These are phyloP conservation scores for Amphipyra berbera DNA, from an alignment of 2,888 invertebrate genomes.

Conservation along the genomic window DNA sequence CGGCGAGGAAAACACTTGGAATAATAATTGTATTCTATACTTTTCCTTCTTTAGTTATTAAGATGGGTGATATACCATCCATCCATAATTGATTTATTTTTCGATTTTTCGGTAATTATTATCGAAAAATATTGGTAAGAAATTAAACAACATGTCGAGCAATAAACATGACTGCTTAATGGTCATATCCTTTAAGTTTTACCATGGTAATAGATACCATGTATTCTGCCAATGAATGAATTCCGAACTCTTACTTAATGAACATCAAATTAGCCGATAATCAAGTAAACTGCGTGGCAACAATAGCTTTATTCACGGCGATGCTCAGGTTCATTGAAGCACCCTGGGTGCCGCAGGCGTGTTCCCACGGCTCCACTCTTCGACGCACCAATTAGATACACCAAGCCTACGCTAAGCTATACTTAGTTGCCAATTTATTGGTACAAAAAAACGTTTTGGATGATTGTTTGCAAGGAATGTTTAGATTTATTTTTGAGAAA, in stretches of 20 bases:
- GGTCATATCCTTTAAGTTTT: too few relatives aligned
- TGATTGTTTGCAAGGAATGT: conserved; percentile 40
- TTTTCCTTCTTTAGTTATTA: too few relatives aligned
- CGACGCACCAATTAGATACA: conserved; percentile 71
- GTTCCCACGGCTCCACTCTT: conserved; percentile 71
- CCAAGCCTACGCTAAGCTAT: conserved; percentile 56
- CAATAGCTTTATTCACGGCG: conserved; percentile 48
- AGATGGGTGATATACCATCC: too few relatives aligned
- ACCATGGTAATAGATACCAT: too few relatives aligned
- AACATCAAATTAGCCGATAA: conserved; percentile 34
- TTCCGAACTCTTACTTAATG: conserved; percentile 20
- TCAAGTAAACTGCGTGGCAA: conserved; percentile 44
- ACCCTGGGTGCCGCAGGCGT: conserved; percentile 60
- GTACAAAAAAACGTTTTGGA: conserved; percentile 38
- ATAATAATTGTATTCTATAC: too few relatives aligned
- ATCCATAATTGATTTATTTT: too few relatives aligned
- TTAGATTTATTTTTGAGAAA: conserved; percentile 32
- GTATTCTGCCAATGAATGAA: conserved; percentile 3
- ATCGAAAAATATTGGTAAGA: too few relatives aligned
- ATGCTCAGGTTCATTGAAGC: conserved; percentile 44
- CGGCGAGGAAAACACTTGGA: too few relatives aligned
- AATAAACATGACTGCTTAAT: too few relatives aligned
- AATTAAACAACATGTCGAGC: too few relatives aligned
- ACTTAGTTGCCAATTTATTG: conserved; percentile 61
- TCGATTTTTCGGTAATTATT: too few relatives aligned